Evolutionary conservation across 2,113 vertebrate species (phyloP).

Genomic region (Bos javanicus): DNA sequence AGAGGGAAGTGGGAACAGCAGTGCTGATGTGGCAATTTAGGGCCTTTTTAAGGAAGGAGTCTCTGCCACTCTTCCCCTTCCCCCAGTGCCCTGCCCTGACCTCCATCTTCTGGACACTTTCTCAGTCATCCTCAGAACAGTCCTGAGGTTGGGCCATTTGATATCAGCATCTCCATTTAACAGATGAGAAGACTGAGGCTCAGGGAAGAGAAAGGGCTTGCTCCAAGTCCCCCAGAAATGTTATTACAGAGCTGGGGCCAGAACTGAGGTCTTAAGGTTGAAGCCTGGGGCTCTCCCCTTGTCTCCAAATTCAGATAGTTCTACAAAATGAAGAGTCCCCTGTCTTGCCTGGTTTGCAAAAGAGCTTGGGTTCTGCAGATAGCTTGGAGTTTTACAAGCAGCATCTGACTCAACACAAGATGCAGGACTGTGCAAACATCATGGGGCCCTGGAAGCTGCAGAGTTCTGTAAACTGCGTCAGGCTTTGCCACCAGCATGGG

Average conservation of each 20-base stretch:
- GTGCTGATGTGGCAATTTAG: conserved; percentile 43
- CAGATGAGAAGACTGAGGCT: neutral
- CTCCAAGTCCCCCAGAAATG: neutral
- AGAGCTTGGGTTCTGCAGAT: neutral
- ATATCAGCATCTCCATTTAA: neutral
- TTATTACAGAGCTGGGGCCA: neutral
- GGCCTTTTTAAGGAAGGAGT: neutral
- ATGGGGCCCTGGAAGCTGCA: neutral
- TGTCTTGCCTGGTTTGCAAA: neutral
- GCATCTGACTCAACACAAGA: neutral
- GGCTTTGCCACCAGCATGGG: neutral
- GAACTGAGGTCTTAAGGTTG: neutral
- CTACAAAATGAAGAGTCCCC: neutral
- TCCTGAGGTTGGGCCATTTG: neutral
- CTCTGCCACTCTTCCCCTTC: neutral
- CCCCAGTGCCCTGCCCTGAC: accelerated
- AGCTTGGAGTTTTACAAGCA: neutral
- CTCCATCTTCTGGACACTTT: neutral
- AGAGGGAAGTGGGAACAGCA: conserved; percentile 38
- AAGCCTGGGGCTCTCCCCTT: neutral
- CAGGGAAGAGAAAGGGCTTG: neutral
- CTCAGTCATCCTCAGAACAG: neutral
- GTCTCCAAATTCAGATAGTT: neutral
- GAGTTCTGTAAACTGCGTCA: neutral
- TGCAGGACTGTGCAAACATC: neutral